phyloP scores from a whole-genome alignment of 2,113 vertebrate species.

The Poeciliopsis occidentalis region DNA sequence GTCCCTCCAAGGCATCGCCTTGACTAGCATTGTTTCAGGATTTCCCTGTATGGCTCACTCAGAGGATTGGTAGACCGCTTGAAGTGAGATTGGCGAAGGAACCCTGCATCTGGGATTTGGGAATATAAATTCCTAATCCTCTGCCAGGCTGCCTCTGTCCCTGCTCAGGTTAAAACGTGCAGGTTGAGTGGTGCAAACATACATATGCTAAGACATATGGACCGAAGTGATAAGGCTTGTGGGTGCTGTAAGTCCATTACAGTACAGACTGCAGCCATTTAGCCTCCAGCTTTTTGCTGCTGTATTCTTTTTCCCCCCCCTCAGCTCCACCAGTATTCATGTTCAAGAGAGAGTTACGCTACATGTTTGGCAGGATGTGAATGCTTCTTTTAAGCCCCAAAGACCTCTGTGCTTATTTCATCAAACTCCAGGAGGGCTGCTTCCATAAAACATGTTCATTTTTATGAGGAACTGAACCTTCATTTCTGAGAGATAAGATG shows the following conservation, averaged over 20 bases:
- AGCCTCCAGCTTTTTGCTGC: conserved; percentile 58
- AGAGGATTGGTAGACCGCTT: conserved; percentile 47
- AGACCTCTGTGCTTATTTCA: neutral
- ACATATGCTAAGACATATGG: conserved; percentile 65
- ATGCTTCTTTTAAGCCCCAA: conserved; percentile 1
- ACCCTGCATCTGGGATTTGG: conserved; percentile 65
- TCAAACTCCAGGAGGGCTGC: neutral
- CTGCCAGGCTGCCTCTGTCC: conserved; percentile 54
- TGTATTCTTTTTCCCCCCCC: conserved; percentile 10
- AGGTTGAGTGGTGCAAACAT: conserved; percentile 63
- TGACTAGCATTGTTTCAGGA: conserved; percentile 68
- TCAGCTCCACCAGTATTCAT: conserved; percentile 41
- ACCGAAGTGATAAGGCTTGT: conserved; percentile 66
- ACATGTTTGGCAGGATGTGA: conserved; percentile 25
- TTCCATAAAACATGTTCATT: conserved; percentile 2
- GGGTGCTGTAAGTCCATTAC: conserved; percentile 67
- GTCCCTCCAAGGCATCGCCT: conserved; percentile 52
- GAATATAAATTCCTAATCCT: conserved; percentile 66
- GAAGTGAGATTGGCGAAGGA: conserved; percentile 51
- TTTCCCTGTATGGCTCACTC: conserved; percentile 58
- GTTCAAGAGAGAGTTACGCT: conserved; percentile 28
- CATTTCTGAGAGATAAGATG: neutral
- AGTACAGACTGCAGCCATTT: conserved; percentile 66
- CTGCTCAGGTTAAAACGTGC: conserved; percentile 70
- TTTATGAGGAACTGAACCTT: neutral